Evolutionary conservation across 2,888 invertebrate genomes (phyloP), one percentile per base, ranked within the genome.

Genomic region (Dolichomitus sp.): DNA sequence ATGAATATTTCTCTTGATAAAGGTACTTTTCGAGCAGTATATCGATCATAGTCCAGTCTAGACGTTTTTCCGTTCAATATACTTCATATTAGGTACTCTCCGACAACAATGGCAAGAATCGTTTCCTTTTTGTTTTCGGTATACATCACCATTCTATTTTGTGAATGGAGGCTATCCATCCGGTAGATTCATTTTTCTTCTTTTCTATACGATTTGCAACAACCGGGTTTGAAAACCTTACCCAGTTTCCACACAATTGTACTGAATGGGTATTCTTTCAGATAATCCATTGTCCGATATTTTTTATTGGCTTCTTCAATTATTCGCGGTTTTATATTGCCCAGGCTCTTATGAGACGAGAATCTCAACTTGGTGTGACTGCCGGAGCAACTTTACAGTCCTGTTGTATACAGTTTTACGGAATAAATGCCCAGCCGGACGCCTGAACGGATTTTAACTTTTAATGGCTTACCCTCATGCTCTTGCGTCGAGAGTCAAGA

Each of bases 371-470:
- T n/a, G 50, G 27, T 40, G 48, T 50, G 50, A 45, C 45, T n/a
- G 33, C 7, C 4, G 1, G 37, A 68, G 1, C 4, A 12, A 42
- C 12, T 42, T 4, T 33, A 30, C 7, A 30, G n/a, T 48, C 48
- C 17, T n/a, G 23, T 45, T 9, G 65, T 27, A 17, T 9, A n/a
- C n/a, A 30, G 19, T 19, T 14, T 33, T 23, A 12, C 3, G 14
- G 23, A 30, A 23, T n/a, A n/a, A 70, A 70, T 23, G 54, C 57
- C 70, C 27, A 5, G 57, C 6, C n/a, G 70, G 54, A 27, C 57
- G 11, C 57, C 66, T 68, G 45, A 19, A 66, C 37, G 76, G 48
- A 42, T 66, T 76, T 59, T 40, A 76, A 76, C 76, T 76, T 68
- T 68, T 76, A 76, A 76, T 59, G 57, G 50, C 69, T 45, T 59